Conservation (phyloP, 2,113 vertebrate species). For the Columba janthina region DNA sequence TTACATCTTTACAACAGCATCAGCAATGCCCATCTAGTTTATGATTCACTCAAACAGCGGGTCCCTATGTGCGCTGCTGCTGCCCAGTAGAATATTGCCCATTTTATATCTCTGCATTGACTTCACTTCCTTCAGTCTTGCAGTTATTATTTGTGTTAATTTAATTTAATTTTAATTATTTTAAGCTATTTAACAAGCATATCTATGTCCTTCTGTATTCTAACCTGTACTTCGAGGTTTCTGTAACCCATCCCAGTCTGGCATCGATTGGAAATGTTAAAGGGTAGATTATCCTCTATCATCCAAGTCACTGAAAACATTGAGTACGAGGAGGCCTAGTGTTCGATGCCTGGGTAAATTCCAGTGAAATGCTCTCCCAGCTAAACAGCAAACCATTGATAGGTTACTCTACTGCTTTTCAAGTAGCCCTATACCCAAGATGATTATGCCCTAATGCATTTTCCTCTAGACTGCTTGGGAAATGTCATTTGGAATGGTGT, state of each 20-base stretch:
- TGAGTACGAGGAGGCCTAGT: neutral
- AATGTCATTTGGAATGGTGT: neutral
- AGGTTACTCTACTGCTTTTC: neutral
- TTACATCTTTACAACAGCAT: neutral
- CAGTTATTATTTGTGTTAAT: neutral
- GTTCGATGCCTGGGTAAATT: neutral
- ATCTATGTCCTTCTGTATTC: neutral
- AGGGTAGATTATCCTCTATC: neutral
- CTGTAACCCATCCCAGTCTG: neutral
- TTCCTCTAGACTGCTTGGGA: neutral
- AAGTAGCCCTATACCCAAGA: neutral
- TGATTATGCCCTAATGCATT: neutral
- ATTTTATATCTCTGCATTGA: neutral
- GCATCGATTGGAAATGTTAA: neutral
- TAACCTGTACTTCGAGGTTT: neutral
- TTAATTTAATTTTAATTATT: neutral
- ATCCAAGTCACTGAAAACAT: neutral
- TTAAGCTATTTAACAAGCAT: neutral
- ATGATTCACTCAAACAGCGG: neutral
- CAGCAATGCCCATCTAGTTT: neutral
- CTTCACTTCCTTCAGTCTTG: neutral
- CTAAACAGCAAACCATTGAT: neutral
- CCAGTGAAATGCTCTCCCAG: neutral
- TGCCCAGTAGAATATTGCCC: neutral
- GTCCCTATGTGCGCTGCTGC: neutral